These are phyloP conservation scores for Nebria brevicollis DNA, from an alignment of 2,888 invertebrate genomes.

Conservation along the genomic window DNA sequence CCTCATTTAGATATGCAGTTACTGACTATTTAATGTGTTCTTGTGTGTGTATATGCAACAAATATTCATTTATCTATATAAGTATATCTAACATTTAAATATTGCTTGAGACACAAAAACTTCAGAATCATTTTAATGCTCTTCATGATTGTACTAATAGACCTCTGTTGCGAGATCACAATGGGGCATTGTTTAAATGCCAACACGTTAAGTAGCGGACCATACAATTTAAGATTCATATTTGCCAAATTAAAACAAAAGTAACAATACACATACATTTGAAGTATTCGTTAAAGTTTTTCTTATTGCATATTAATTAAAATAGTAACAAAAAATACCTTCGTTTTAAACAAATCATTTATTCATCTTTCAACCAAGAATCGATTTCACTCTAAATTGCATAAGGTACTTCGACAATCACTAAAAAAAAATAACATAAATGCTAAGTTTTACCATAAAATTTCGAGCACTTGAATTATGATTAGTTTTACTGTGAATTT, in stretches of 20 bases:
- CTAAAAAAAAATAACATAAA: too few relatives aligned
- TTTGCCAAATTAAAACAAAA: not conserved
- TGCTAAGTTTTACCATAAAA: too few relatives aligned
- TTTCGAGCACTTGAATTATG: too few relatives aligned
- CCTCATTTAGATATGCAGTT: not conserved
- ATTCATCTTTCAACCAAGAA: too few relatives aligned
- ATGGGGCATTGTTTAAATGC: conserved; percentile 34
- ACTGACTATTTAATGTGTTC: not conserved
- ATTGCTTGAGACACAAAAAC: conserved; percentile 43
- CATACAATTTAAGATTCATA: conserved; percentile 16
- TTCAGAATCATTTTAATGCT: conserved; percentile 40
- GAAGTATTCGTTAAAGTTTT: not conserved
- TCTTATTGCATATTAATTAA: not conserved
- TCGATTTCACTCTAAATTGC: too few relatives aligned
- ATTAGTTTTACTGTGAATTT: too few relatives aligned
- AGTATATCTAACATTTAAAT: conserved; percentile 36
- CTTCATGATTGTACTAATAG: conserved; percentile 42
- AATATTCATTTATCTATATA: conserved; percentile 10
- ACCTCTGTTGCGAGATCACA: conserved; percentile 37
- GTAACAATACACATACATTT: not conserved
- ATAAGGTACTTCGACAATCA: too few relatives aligned
- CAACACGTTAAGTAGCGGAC: conserved; percentile 37
- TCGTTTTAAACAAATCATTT: not conserved
- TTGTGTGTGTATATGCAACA: not conserved
- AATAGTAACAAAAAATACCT: not conserved